Conservation (phyloP, 2,113 vertebrate species). For the Aplodontia rufa region DNA sequence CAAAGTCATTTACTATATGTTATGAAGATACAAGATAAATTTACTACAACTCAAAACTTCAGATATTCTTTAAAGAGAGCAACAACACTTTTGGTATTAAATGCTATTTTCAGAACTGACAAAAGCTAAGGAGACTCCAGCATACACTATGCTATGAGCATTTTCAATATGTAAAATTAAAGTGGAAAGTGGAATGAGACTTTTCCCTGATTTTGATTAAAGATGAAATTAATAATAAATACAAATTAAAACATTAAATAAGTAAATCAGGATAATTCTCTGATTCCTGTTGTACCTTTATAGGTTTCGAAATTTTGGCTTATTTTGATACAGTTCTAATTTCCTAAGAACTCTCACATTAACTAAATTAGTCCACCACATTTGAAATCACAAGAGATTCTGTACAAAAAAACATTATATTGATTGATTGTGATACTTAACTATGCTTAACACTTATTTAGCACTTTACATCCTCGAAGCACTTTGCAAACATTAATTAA, state of each 20-base stretch:
- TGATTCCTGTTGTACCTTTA: not conserved
- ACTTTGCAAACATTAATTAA: slow-evolving; percentile 77
- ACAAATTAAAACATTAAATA: slow-evolving; percentile 25
- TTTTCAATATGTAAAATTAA: slow-evolving; percentile 12
- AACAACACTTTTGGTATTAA: not conserved
- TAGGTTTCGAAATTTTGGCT: slow-evolving; percentile 38
- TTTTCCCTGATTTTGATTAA: slow-evolving; percentile 25
- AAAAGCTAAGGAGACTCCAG: not conserved
- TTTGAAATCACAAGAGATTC: slow-evolving; percentile 53
- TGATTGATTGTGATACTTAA: slow-evolving; percentile 74
- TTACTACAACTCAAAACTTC: not conserved
- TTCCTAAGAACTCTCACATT: slow-evolving; percentile 61
- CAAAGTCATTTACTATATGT: slow-evolving; percentile 4
- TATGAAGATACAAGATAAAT: not conserved
- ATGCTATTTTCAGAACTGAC: not conserved
- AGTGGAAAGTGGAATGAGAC: not conserved
- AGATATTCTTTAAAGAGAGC: not conserved
- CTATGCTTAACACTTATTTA: slow-evolving; percentile 71
- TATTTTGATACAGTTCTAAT: slow-evolving; percentile 42
- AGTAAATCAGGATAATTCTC: slow-evolving; percentile 9
- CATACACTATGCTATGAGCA: not conserved
- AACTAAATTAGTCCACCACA: slow-evolving; percentile 66
- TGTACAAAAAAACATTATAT: slow-evolving; percentile 53
- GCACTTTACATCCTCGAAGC: slow-evolving; percentile 70
- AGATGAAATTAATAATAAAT: slow-evolving; percentile 24